Evolutionary conservation across 2,888 invertebrate species (phyloP).

Genomic region (Acanthococcus lagerstroemiae): DNA sequence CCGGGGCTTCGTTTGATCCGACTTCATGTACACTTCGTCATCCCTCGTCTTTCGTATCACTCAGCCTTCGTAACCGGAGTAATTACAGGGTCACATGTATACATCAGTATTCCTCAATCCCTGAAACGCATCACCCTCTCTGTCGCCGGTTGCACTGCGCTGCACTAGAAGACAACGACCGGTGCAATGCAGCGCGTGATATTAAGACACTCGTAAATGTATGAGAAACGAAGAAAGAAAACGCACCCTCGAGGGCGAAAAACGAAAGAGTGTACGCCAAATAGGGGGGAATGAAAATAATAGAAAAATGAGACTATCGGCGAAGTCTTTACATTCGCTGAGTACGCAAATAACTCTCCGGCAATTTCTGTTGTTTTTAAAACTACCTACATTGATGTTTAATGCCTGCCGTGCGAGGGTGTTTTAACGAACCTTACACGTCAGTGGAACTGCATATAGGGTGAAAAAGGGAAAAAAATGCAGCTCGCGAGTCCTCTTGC

Average conservation of each 20-base stretch:
- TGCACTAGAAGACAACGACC: too few species aligned
- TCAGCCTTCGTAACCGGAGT: too few species aligned
- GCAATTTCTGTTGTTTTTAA: conserved; percentile 15
- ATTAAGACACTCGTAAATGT: too few species aligned
- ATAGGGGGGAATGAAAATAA: background rate
- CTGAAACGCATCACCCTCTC: too few species aligned
- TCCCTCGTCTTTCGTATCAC: too few species aligned
- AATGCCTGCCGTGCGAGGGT: conserved; percentile 8
- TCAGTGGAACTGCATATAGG: background rate
- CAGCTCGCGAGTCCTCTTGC: conserved; percentile 8
- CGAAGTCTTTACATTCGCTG: conserved; percentile 8
- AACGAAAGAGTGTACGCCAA: background rate
- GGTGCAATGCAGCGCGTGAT: too few species aligned
- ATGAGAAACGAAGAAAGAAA: background rate
- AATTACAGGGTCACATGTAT: too few species aligned
- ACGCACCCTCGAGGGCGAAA: too few species aligned
- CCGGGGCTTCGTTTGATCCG: too few species aligned
- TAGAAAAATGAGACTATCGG: conserved; percentile 18
- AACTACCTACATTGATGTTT: conserved; percentile 11
- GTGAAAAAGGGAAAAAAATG: background rate
- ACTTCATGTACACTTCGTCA: too few species aligned
- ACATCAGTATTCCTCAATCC: too few species aligned
- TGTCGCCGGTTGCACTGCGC: too few species aligned
- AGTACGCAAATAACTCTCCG: conserved; percentile 9
- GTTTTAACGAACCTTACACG: conserved; percentile 9